Evolutionary conservation across 2,888 invertebrate species (phyloP).

Genomic region (Drosophila mulleri): DNA sequence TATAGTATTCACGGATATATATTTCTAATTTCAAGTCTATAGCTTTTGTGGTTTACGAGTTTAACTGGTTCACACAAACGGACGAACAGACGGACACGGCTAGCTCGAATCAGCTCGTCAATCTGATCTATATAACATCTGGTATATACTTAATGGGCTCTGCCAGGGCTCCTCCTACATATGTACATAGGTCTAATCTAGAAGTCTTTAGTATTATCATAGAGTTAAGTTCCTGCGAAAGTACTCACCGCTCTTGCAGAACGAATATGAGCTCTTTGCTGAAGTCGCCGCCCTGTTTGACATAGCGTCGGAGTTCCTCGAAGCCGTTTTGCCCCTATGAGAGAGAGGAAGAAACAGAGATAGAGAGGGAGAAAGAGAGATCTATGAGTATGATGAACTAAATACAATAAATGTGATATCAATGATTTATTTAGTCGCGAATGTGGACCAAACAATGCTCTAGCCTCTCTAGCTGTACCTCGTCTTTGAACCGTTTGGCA

Average conservation of each 20-base stretch:
- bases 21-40: too few relatives aligned
- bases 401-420: not conserved
- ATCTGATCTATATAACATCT: too few relatives aligned
- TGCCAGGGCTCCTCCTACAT: too few relatives aligned
- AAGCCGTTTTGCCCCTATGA: constrained; percentile 96
- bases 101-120: too few relatives aligned
- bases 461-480: constrained; percentile 67
- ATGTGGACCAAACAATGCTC: constrained; percentile 44
- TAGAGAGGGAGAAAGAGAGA: not conserved
- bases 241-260: constrained; percentile 94
- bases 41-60: too few relatives aligned
- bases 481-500: constrained; percentile 75
- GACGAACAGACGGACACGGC: too few relatives aligned
- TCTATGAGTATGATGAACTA: not conserved
- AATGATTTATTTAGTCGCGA: not conserved
- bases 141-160: too few relatives aligned
- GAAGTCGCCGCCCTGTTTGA: constrained; percentile 97
- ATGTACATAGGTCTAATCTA: too few relatives aligned
- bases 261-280: constrained; percentile 96
- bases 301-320: constrained; percentile 95
- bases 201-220: too few relatives aligned
- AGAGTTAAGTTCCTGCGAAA: not conserved
- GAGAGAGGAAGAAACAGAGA: not conserved
- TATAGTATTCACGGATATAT: too few relatives aligned
- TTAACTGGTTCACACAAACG: too few relatives aligned